Conservation (phyloP, 2,113 vertebrate genomes). For the Garra rufa region DNA sequence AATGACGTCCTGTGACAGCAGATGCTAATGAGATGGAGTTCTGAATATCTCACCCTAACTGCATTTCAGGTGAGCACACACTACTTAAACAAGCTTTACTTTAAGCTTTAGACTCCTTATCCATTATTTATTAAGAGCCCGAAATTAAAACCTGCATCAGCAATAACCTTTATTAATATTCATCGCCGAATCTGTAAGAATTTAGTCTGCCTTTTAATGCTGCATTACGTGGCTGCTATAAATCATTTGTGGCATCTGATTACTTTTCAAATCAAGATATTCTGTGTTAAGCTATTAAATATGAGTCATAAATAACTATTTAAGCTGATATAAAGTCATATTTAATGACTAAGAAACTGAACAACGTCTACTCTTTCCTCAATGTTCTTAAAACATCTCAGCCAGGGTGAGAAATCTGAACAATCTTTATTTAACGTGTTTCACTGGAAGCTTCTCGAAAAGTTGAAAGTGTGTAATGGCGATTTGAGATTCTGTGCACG, state of each 20-base stretch:
- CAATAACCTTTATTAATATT: conserved; percentile 39
- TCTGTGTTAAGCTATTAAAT: conserved; percentile 1
- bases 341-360: background rate
- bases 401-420: background rate
- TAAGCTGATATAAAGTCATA: background rate
- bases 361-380: background rate
- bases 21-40: conserved; percentile 38
- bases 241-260: conserved; percentile 25
- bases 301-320: background rate
- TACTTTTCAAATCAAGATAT: conserved; percentile 2
- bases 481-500: conserved; percentile 60
- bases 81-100: conserved; percentile 43
- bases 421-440: background rate
- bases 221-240: background rate
- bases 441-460: conserved; percentile 34
- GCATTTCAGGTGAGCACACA: conserved; percentile 27
- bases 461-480: conserved; percentile 47
- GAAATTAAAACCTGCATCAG: conserved; percentile 38
- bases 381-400: background rate
- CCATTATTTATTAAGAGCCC: conserved; percentile 47
- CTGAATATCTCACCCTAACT: conserved; percentile 36
- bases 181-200: background rate
- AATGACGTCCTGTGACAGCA: conserved; percentile 43
- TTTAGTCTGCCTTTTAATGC: conserved; percentile 3
- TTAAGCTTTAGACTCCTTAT: conserved; percentile 14